A percentile compares a stretch with the other conserved stretches of the same genome.
Evolutionary conservation across 2,888 invertebrate species (phyloP).

Genomic region (Periphyllus acericola): DNA sequence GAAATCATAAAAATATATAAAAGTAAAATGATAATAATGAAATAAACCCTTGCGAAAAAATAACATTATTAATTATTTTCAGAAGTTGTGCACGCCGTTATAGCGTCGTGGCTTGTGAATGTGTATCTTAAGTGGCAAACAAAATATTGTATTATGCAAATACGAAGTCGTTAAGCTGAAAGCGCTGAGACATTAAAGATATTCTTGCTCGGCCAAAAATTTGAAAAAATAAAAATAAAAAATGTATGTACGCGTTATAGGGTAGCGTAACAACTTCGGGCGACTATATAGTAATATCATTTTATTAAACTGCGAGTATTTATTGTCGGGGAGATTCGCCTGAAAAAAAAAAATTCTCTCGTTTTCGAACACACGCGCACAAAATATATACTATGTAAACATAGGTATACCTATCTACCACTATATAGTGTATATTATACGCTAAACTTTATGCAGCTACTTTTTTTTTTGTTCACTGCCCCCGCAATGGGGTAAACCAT

Average conservation of each 20-base stretch:
- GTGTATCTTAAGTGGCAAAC: background rate
- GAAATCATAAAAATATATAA: no score
- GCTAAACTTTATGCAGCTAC: no score
- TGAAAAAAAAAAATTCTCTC: no score
- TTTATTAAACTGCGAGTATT: slow-evolving; percentile 3
- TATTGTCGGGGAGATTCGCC: background rate
- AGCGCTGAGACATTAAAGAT: background rate
- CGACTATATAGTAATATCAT: background rate
- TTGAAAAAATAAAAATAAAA: background rate
- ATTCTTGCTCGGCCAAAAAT: background rate
- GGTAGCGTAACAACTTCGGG: background rate
- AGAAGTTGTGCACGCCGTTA: background rate
- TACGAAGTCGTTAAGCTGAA: slow-evolving; percentile 34
- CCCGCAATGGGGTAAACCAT: background rate
- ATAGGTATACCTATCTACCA: no score
- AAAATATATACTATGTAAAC: no score
- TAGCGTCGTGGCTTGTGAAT: background rate
- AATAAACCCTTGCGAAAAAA: no score
- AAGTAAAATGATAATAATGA: no score
- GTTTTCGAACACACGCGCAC: background rate
- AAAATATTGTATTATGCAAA: slow-evolving; percentile 51
- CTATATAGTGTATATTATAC: no score
- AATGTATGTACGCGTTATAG: background rate
- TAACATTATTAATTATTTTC: background rate
- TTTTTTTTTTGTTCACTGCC: no score